Base-by-base conservation (phyloP, 2,888 invertebrate species). In the Stenichneumon culpator region DNA sequence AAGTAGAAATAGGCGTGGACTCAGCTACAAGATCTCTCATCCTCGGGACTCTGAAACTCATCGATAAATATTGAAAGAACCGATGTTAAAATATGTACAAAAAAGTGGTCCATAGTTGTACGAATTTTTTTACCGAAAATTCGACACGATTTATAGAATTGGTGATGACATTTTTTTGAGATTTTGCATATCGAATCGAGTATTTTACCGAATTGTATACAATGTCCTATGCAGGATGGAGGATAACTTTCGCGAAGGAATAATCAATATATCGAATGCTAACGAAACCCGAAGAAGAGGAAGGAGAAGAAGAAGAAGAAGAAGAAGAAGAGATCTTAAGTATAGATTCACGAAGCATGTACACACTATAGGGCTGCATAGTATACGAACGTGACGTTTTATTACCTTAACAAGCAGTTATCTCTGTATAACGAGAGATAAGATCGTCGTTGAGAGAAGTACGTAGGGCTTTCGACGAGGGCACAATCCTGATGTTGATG, bases 321-420 rank as follows among this genome's bases (percentile, higher is more conserved):
- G 74, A 54, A 63, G 32, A 60, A 68, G 74, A 81, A 22, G 65
- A 74, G 82, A 77, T 82, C 72, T 79, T 50, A 77, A 79, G 72
- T 67, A 68, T 44, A 79, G 79, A 82, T 84, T 82, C 57, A 39
- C 47, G 65, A 75, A 75, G 74, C 70, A 70, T 79, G 79, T 79
- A 79, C 50, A 25, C 50, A 82, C 67, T 73, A 28, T 52, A 63
- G 25, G 44, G 69, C 39, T 69, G 67, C 39, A 67, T 63, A 74
- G 70, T 70, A 65, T 70, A 65, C 70, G 74, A 79, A 79, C 85
- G 82, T 86, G 85, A 86, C 85, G 85, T 86, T 86, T 86, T 86
- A 86, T 86, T 86, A 82, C 82, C 85, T 77, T 86, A 86, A 86
- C 85, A 82, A 86, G 85, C 82, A 79, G 82, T 80, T 82, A 86